Conservation (phyloP, 1,140 invertebrate species). For the Drosophila azteca region DNA sequence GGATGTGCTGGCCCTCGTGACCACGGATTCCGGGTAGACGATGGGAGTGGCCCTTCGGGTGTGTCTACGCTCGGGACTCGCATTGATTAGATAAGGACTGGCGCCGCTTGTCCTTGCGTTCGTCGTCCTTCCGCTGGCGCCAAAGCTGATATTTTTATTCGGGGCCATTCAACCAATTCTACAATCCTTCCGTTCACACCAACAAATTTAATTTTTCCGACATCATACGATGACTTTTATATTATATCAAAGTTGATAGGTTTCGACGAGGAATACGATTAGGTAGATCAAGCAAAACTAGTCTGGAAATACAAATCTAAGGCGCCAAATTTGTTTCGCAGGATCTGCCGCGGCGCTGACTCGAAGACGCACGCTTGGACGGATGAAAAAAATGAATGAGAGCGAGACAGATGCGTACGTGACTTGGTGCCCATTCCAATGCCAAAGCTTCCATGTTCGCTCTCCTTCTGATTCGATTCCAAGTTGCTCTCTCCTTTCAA, state of each 20-base stretch:
- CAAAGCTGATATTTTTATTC: slow-evolving; percentile 39
- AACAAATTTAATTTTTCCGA: slow-evolving; percentile 41
- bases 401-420: too few species aligned
- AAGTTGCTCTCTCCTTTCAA: too few species aligned
- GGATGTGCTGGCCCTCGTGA: background rate
- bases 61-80: background rate
- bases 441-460: too few species aligned
- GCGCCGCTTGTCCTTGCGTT: background rate
- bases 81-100: slow-evolving; percentile 17
- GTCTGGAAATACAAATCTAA: too few species aligned
- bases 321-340: too few species aligned
- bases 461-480: too few species aligned
- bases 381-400: too few species aligned
- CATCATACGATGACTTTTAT: slow-evolving; percentile 50
- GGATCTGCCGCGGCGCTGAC: too few species aligned
- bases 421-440: too few species aligned
- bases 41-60: background rate
- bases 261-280: background rate
- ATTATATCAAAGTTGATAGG: slow-evolving; percentile 23
- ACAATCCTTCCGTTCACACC: slow-evolving; percentile 58
- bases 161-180: slow-evolving; percentile 44
- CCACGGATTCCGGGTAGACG: background rate
- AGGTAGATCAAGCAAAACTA: too few species aligned
- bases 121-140: background rate
- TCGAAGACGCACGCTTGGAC: too few species aligned